phyloP scores from a whole-genome alignment of 2,113 vertebrate species.

The Salminus brasiliensis region DNA sequence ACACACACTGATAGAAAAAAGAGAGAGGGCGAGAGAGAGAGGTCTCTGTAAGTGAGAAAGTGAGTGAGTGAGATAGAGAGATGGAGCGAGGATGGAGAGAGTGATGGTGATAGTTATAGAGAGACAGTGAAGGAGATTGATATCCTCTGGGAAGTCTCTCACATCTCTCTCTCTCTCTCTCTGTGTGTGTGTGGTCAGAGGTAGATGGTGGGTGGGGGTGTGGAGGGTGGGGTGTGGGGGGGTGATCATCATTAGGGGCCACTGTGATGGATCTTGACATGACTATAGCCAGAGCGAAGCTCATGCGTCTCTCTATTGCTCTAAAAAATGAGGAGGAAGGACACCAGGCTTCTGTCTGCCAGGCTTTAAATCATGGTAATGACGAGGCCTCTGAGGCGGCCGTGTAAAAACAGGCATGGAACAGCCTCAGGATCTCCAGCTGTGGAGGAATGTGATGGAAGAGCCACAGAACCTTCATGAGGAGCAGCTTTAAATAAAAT shows the following conservation, averaged over 20 bases:
- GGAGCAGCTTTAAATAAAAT: too few relatives aligned
- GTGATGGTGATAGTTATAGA: too few relatives aligned
- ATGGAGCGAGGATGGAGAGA: too few relatives aligned
- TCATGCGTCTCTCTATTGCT: neutral
- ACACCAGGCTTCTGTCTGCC: neutral
- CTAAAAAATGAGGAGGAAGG: neutral
- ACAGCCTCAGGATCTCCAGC: too few relatives aligned
- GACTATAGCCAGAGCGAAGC: neutral
- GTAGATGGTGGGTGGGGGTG: neutral
- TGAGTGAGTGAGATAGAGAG: neutral
- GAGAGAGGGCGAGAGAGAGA: too few relatives aligned
- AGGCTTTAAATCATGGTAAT: neutral
- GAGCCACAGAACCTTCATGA: too few relatives aligned
- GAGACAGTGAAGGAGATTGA: neutral
- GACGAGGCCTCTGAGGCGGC: neutral
- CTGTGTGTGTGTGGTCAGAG: too few relatives aligned
- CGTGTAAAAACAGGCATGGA: too few relatives aligned
- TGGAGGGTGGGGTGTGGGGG: neutral
- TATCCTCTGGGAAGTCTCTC: neutral
- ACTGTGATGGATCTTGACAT: neutral
- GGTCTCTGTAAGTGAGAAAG: slow-evolving; percentile 27
- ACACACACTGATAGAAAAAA: neutral
- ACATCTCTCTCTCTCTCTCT: neutral
- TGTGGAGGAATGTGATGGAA: too few relatives aligned
- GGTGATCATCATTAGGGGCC: neutral